Percentiles rank a stretch among this genome's conserved stretches.
These are phyloP conservation scores for Trissolcus japonicus DNA, from an alignment of 2,888 invertebrate genomes.

Conservation along the genomic window DNA sequence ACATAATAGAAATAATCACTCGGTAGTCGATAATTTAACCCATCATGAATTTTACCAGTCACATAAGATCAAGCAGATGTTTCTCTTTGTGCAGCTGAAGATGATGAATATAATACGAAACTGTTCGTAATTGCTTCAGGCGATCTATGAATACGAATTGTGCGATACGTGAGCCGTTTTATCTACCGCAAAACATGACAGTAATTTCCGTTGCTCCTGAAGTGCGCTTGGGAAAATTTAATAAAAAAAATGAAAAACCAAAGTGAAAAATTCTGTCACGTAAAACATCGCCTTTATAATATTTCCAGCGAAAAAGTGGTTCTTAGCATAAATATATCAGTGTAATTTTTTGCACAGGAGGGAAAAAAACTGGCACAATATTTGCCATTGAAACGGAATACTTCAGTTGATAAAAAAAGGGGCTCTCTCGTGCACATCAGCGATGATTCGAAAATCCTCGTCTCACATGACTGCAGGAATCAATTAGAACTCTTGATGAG, in stretches of 20 bases:
- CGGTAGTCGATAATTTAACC: constrained; percentile 41
- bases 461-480: constrained; percentile 12
- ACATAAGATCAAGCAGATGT: constrained; percentile 28
- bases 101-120: constrained; percentile 29
- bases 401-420: constrained; percentile 4
- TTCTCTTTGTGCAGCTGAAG: constrained; percentile 30
- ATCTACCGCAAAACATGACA: constrained; percentile 6
- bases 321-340: too few species aligned
- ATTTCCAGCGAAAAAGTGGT: too few species aligned
- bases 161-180: constrained; percentile 11
- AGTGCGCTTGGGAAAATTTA: not conserved
- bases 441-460: constrained; percentile 20
- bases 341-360: too few species aligned
- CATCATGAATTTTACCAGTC: constrained; percentile 24
- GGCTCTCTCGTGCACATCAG: not conserved
- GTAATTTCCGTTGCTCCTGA: constrained; percentile 1
- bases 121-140: constrained; percentile 22
- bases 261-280: not conserved
- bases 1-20: constrained; percentile 43
- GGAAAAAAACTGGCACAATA: not conserved
- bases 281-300: not conserved
- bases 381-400: too few species aligned
- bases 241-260: not conserved
- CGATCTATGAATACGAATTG: constrained; percentile 35
- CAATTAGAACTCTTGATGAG: constrained; percentile 32